Percentiles rank a stretch among this genome's conserved stretches.
Evolutionary conservation across 2,888 invertebrate genomes (phyloP).

Genomic region (Mycalesis mineus): DNA sequence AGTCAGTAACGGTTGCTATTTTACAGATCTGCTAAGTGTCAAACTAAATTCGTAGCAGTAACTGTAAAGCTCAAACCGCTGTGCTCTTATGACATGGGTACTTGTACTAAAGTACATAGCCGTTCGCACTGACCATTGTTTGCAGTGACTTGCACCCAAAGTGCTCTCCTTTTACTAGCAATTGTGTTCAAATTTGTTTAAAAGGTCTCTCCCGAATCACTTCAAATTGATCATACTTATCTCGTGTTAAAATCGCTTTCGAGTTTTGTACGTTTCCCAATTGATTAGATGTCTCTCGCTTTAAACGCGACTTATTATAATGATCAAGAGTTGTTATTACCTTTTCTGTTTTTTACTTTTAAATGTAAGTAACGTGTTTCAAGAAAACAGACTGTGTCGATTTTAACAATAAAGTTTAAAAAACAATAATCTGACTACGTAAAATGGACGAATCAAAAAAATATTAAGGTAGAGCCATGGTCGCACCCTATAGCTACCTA

Average conservation of each 20-base stretch:
- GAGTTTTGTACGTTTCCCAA: not conserved
- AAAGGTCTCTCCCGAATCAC: constrained; percentile 23
- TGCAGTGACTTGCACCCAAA: constrained; percentile 48
- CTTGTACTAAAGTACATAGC: not conserved
- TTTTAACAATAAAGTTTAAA: too few relatives aligned
- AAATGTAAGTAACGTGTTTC: not conserved
- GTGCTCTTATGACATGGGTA: constrained; percentile 29
- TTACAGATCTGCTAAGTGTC: too few relatives aligned
- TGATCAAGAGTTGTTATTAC: not conserved
- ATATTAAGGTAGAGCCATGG: too few relatives aligned
- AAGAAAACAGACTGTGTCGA: too few relatives aligned
- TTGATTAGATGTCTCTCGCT: not conserved
- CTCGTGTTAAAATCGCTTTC: constrained; percentile 6
- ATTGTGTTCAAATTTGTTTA: constrained; percentile 24
- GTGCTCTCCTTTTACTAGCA: constrained; percentile 38
- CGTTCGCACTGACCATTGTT: constrained; percentile 42
- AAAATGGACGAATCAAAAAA: too few relatives aligned
- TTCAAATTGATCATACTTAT: constrained; percentile 15
- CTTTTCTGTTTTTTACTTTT: not conserved
- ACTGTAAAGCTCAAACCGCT: constrained; percentile 3
- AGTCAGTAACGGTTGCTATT: too few relatives aligned
- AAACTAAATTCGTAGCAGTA: too few relatives aligned
- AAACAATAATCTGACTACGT: too few relatives aligned
- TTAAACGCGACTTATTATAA: not conserved
- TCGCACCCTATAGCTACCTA: too few relatives aligned